These are phyloP conservation scores for Macquaria ambigua DNA, from an alignment of 2,113 vertebrate genomes.

Conservation along the genomic window DNA sequence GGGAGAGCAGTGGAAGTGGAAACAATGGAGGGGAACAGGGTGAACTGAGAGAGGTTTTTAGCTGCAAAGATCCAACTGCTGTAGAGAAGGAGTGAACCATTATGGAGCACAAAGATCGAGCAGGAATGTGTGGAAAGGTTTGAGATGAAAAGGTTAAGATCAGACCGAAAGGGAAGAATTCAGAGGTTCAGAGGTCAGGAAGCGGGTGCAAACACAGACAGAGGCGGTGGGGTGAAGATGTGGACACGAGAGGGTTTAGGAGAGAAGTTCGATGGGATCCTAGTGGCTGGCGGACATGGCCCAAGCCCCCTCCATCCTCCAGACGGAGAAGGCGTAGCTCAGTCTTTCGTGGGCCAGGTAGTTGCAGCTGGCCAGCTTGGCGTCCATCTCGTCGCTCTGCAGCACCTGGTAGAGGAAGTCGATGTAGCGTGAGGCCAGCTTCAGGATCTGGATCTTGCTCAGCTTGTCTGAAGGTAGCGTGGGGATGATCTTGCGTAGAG, in stretches of 20 bases:
- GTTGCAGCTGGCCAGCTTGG: conserved; percentile 90
- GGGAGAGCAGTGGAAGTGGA: conserved; percentile 42
- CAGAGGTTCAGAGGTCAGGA: conserved; percentile 50
- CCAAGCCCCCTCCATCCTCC: conserved; percentile 95
- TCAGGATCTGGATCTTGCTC: conserved; percentile 94
- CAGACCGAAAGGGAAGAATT: conserved; percentile 37
- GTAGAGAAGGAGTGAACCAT: neutral
- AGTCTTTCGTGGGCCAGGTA: conserved; percentile 92
- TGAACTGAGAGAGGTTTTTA: conserved; percentile 13
- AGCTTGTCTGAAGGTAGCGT: conserved; percentile 93
- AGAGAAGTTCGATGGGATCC: conserved; percentile 57
- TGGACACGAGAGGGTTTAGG: conserved; percentile 65
- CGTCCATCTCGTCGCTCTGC: conserved; percentile 91
- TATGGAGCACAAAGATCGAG: conserved; percentile 20
- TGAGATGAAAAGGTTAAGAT: conserved; percentile 45
- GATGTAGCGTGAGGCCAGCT: conserved; percentile 91
- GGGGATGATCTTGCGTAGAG: conserved; percentile 92
- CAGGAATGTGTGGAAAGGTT: conserved; percentile 35
- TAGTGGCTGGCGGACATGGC: conserved; percentile 92
- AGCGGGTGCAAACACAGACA: conserved; percentile 62
- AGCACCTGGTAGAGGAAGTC: conserved; percentile 93
- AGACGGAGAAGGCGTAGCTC: conserved; percentile 93
- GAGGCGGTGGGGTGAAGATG: conserved; percentile 44
- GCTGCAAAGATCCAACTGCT: conserved; percentile 5
- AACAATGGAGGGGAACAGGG: conserved; percentile 19